A percentile compares a stretch with the other conserved stretches of the same genome.
Evolutionary conservation across 2,113 vertebrate genomes (phyloP).

Genomic region (Cyanoderma ruficeps): DNA sequence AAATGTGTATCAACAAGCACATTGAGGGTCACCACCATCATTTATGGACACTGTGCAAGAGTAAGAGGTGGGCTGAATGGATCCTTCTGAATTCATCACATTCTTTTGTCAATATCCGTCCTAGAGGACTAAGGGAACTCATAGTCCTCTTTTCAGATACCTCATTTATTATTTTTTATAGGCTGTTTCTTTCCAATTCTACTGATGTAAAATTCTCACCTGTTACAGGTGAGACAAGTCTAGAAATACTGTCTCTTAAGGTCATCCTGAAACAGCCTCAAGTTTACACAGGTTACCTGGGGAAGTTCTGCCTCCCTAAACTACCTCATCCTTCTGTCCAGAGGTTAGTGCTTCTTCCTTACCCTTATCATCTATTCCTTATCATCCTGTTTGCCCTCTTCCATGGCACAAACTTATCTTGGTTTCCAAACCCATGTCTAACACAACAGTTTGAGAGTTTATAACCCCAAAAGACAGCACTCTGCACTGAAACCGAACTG

Average conservation of each 20-base stretch:
- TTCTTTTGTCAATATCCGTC: constrained; percentile 29
- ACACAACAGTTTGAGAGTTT: neutral
- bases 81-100: constrained; percentile 1
- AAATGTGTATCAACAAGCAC: neutral
- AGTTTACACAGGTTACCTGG: neutral
- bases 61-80: neutral
- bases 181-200: constrained; percentile 4
- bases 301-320: neutral
- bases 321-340: neutral
- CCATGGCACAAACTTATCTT: neutral
- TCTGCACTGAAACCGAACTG: neutral
- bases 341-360: neutral
- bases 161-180: constrained; percentile 20
- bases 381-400: neutral
- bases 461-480: neutral
- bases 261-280: neutral
- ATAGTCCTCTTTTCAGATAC: neutral
- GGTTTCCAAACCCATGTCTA: neutral
- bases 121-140: neutral
- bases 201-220: constrained; percentile 2
- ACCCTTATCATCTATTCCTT: neutral
- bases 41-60: neutral
- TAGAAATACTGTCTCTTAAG: constrained; percentile 12
- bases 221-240: neutral
- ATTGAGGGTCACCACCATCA: neutral